phyloP scores from a whole-genome alignment of 2,113 vertebrate genomes.

The Solenodon paradoxus region DNA sequence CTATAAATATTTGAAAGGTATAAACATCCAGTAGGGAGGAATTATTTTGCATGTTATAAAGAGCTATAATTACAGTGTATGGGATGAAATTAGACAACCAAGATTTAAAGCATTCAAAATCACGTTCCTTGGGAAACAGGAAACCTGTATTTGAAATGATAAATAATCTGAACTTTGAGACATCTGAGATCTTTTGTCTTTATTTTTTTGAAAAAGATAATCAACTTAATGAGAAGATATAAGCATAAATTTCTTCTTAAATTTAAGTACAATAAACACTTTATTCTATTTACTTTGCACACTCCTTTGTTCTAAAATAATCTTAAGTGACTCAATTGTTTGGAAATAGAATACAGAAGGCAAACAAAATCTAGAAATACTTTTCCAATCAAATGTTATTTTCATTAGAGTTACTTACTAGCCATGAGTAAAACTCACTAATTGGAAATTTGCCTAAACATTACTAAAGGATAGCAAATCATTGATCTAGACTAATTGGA shows the following conservation, averaged over 20 bases:
- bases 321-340: neutral
- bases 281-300: constrained; percentile 4
- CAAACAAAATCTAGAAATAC: neutral
- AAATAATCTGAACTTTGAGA: neutral
- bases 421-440: constrained; percentile 45
- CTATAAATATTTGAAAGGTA: constrained; percentile 68
- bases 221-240: neutral
- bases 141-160: constrained; percentile 38
- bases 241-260: neutral
- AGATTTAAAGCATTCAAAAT: constrained; percentile 43
- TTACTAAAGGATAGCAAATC: constrained; percentile 27
- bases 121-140: neutral
- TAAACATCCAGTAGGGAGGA: constrained; percentile 53
- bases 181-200: neutral
- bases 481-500: constrained; percentile 39
- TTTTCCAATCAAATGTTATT: neutral
- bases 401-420: neutral
- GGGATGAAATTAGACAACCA: constrained; percentile 52
- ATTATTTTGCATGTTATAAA: constrained; percentile 62
- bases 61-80: constrained; percentile 59
- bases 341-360: constrained; percentile 4
- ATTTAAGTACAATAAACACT: neutral
- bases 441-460: constrained; percentile 45
- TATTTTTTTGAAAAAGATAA: neutral
- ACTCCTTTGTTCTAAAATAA: neutral